Percentiles rank a stretch among this genome's conserved stretches.
Conservation (phyloP, 2,113 vertebrate genomes). For the Calonectris borealis region DNA sequence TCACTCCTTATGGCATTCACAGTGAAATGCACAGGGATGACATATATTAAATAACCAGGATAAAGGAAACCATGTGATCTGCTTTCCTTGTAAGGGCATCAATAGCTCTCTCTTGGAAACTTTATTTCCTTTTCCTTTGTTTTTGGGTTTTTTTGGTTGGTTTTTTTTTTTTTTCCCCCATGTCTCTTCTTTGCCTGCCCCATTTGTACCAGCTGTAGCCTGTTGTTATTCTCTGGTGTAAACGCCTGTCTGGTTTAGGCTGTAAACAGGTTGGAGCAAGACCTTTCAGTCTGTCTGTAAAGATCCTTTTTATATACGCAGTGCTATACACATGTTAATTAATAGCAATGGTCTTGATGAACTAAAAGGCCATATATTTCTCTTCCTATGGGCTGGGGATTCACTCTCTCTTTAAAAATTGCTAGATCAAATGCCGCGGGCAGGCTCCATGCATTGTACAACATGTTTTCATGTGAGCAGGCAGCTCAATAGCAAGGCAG, state of each 20-base stretch:
- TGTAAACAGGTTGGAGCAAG: not conserved
- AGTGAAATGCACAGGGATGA: slow-evolving; percentile 9
- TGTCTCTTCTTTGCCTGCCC: not conserved
- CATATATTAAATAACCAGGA: slow-evolving; percentile 56
- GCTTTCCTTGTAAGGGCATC: slow-evolving; percentile 32
- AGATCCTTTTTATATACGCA: not conserved
- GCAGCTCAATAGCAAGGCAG: not conserved
- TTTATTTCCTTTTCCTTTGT: not conserved
- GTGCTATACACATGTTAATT: not conserved
- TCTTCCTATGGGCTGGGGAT: not conserved
- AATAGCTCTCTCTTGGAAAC: slow-evolving; percentile 27
- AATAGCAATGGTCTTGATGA: not conserved
- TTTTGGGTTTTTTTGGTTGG: not conserved
- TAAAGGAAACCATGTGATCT: slow-evolving; percentile 56
- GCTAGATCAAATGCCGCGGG: not conserved
- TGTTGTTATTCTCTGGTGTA: not conserved
- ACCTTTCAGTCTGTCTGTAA: not conserved
- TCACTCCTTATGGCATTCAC: slow-evolving; percentile 37
- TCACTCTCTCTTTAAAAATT: not conserved
- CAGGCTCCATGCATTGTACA: not conserved
- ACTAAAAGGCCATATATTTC: not conserved
- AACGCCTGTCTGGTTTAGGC: not conserved
- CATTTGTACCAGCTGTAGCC: not conserved
- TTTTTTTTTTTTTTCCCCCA: not conserved
- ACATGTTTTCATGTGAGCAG: slow-evolving; percentile 12